Base-by-base conservation (phyloP, 1,140 invertebrate species). In the Heliconius eleuchia region DNA sequence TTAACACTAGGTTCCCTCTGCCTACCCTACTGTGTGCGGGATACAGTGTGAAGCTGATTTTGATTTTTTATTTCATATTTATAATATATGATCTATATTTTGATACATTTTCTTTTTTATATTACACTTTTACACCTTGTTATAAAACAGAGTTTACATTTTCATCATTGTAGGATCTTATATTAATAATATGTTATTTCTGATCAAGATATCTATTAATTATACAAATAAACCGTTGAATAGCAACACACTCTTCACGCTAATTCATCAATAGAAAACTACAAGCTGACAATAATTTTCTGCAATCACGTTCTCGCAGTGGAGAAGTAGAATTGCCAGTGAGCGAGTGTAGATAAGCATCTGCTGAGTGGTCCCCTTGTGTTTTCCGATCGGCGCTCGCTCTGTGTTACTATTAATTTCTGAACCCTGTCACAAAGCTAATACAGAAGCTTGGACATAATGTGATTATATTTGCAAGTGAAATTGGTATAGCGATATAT, bases 391-490 rank as follows among this genome's bases (percentile, higher is more conserved):
- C 88, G 83, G 83, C 86, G 84, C 88, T 83, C 87, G 85, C 86
- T 87, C 89, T 84, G 84, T 86, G 88, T 91, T 88, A 88, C 91
- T 92, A 93, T 92, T 93, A 93, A 93, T 93, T 92, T 91, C 92
- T 91, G 86, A 83, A 79, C 89, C 89, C 85, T 86, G 87, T 92
- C 89, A 87, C 89, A 88, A 88, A 91, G 90, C 87, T 89, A 87
- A 89, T 90, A 90, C 84, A 83, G 82, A 83, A 82, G 82, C 87
- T 91, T 89, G 89, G 91, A 91, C 91, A 84, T 91, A 92, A 93
- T 92, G 90, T 89, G 88, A 91, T 92, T 91, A 85, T 92, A 94
- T 94, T 94, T 91, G 91, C 92, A 92, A 93, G 90, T 90, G 83
- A 89, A 90, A 92, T 91, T 84, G 42, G 72, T 72, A 72, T 81